Conservation (phyloP, 1,140 invertebrate genomes). For the Drosophila elegans region DNA sequence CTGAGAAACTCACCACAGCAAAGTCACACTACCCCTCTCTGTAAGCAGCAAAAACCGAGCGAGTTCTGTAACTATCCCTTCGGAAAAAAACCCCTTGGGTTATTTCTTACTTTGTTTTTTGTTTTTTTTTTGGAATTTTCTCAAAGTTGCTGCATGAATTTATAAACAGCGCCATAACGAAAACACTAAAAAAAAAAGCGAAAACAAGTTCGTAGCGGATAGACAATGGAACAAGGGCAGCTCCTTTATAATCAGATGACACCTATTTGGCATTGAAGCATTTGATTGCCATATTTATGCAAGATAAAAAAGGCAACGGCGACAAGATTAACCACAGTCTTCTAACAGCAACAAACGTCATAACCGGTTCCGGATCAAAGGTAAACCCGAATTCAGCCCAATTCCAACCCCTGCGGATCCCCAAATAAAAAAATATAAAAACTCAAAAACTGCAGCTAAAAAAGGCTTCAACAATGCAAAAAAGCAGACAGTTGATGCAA, state of each 20-base stretch:
- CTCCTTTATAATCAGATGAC: conserved; percentile 60
- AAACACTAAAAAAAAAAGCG: conserved; percentile 5
- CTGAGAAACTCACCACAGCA: conserved; percentile 60
- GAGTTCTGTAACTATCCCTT: conserved; percentile 43
- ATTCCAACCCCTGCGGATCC: conserved; percentile 52
- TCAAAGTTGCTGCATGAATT: conserved; percentile 40
- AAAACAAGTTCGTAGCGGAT: conserved; percentile 24
- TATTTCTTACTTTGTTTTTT: background rate
- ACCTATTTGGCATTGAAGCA: conserved; percentile 72
- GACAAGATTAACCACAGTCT: conserved; percentile 82
- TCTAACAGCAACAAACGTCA: conserved; percentile 64
- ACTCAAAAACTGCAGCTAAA: conserved; percentile 25
- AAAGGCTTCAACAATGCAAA: conserved; percentile 55
- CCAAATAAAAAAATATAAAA: conserved; percentile 18
- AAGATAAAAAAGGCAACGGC: conserved; percentile 80
- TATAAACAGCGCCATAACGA: conserved; percentile 21
- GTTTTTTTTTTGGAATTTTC: conserved; percentile 29
- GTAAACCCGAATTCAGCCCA: conserved; percentile 64
- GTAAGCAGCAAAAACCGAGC: conserved; percentile 25
- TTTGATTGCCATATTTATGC: conserved; percentile 82
- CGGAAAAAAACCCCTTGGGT: background rate
- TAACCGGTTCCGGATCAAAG: conserved; percentile 46
- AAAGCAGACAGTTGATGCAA: conserved; percentile 26
- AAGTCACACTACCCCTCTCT: conserved; percentile 25
- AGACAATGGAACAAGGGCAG: conserved; percentile 31